These are phyloP conservation scores for Elysia chlorotica DNA, from an alignment of 1,140 invertebrate species.

Conservation along the genomic window DNA sequence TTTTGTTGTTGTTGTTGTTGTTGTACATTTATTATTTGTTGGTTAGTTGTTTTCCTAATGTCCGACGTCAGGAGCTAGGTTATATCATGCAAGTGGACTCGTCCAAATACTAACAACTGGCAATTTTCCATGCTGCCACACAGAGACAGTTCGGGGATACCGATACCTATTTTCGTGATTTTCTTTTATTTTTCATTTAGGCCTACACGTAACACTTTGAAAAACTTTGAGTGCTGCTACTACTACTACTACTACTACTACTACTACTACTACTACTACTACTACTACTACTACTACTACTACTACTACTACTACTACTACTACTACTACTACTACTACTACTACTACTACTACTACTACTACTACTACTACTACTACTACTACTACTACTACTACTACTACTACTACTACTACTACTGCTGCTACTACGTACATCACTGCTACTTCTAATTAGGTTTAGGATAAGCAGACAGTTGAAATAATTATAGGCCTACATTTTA, in stretches of 20 bases:
- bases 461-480: too few relatives aligned
- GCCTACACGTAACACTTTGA: background rate
- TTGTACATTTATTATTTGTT: background rate
- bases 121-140: background rate
- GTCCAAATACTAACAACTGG: too few relatives aligned
- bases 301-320: slow-evolving; percentile 11
- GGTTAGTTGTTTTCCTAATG: background rate
- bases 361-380: slow-evolving; percentile 14
- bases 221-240: background rate
- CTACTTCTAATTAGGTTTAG: too few relatives aligned
- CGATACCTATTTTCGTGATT: too few relatives aligned
- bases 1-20: background rate
- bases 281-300: slow-evolving; percentile 14
- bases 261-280: slow-evolving; percentile 14
- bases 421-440: too few relatives aligned
- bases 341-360: slow-evolving; percentile 14
- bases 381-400: slow-evolving; percentile 13
- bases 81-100: too few relatives aligned
- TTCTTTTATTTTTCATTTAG: too few relatives aligned
- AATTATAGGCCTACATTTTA: too few relatives aligned
- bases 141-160: background rate
- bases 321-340: slow-evolving; percentile 11
- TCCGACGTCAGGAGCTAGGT: background rate
- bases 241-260: slow-evolving; percentile 14
- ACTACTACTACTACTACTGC: slow-evolving; percentile 11